Base-by-base conservation (phyloP, 1,140 invertebrate genomes). In the Stenopsyche tienmushanensis region DNA sequence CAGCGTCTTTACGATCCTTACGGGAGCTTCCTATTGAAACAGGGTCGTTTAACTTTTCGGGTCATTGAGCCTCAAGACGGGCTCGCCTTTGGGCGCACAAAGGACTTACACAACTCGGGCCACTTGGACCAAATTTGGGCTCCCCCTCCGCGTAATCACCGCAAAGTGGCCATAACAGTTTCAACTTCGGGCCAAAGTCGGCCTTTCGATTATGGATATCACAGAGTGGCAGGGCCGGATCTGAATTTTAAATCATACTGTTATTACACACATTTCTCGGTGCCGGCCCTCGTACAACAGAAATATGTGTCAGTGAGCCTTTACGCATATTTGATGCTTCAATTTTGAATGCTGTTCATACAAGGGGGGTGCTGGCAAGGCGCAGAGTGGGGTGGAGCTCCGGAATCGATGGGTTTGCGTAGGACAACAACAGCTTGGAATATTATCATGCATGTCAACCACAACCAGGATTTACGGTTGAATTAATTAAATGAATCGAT, bases 191-290 rank as follows among this genome's bases (percentile, higher is more conserved):
- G 50, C 50, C 50, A 7, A 17, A 10, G 49, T 15, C 50, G 50
- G 20, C 21, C 5, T 34, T 53, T 53, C 50, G 50, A 53, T 53
- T 53, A 53, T 53, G 50, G 18, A 53, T 53, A 53, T 53, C 24
- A 23, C 26, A 13, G 29, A 34, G 29, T 13, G 29, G 29, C 29
- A 34, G 29, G 29, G 50, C 9, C 25, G 5, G 50, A 53, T 24
- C 50, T 53, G 23, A 53, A 53, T 53, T 53, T 53, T 53, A 53
- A 53, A 53, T 53, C n/a, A 24, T 13, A 34, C 29, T 34, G 29
- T 34, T 34, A 34, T 34, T 34, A 13, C 29, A 13, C 29, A 5
- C 29, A 13, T 13, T 34, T 34, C 29, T n/a, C 29, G 29, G 13
- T 34, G 29, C 29, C 29, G 13, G 29, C n/a, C n/a, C n/a, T n/a